These are phyloP conservation scores for Melieria crassipennis DNA, from an alignment of 2,888 invertebrate genomes.

Conservation along the genomic window DNA sequence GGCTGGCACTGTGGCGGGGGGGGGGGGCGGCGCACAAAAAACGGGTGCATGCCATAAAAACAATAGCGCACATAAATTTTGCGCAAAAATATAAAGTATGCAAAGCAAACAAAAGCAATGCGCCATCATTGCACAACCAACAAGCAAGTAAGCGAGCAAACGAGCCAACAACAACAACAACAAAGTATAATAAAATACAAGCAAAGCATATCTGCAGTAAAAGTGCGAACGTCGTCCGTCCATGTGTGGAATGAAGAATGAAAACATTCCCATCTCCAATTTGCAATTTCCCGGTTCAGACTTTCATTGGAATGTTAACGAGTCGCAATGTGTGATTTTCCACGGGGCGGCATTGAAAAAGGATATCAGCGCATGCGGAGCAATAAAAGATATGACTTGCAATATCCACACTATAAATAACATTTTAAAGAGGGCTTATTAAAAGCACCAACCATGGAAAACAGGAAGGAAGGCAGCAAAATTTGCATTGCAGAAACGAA, in stretches of 20 bases:
- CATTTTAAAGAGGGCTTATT: too few species aligned
- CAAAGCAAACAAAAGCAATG: conserved; percentile 13
- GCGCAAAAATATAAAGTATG: conserved; percentile 51
- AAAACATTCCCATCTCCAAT: neutral
- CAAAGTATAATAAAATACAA: conserved; percentile 22
- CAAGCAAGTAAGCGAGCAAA: conserved; percentile 3
- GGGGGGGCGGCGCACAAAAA: conserved; percentile 36
- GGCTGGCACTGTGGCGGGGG: neutral
- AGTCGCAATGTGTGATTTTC: conserved; percentile 43
- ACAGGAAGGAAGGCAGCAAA: too few species aligned
- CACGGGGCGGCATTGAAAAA: too few species aligned
- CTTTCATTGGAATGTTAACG: conserved; percentile 55
- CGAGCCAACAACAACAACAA: conserved; percentile 27
- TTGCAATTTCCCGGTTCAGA: neutral
- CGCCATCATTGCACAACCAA: neutral
- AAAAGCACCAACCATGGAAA: too few species aligned
- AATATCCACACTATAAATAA: too few species aligned
- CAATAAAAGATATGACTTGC: too few species aligned
- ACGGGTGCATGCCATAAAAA: conserved; percentile 62
- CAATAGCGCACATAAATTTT: conserved; percentile 60
- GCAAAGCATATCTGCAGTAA: neutral
- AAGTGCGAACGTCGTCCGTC: neutral
- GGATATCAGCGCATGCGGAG: too few species aligned
- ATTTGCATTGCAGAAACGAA: too few species aligned
- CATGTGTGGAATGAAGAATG: neutral